phyloP scores from a whole-genome alignment of 2,888 invertebrate species.

The Notodonta ziczac region DNA sequence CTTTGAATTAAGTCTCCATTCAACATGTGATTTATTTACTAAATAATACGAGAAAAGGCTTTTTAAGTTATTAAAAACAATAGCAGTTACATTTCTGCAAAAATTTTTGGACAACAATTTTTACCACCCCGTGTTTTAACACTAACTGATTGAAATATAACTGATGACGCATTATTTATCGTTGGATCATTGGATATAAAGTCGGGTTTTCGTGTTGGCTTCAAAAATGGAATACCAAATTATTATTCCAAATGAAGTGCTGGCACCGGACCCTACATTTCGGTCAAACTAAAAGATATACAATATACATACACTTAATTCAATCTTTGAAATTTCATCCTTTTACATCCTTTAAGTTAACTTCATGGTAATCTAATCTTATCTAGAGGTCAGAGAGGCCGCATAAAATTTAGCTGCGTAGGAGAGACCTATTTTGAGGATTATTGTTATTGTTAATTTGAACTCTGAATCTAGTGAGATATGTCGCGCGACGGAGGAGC shows the following conservation, averaged over 20 bases:
- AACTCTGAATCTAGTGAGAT: neutral
- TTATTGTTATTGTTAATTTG: slow-evolving; percentile 6
- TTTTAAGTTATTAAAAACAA: slow-evolving; percentile 1
- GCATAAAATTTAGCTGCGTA: slow-evolving; percentile 18
- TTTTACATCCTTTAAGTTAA: slow-evolving; percentile 31
- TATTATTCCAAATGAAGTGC: slow-evolving; percentile 20
- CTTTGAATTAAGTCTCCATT: slow-evolving; percentile 70
- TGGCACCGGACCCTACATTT: slow-evolving; percentile 15
- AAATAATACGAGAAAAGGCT: slow-evolving; percentile 32
- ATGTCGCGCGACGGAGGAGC: slow-evolving; percentile 17
- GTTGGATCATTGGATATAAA: neutral
- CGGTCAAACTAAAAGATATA: slow-evolving; percentile 23
- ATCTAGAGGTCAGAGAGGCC: slow-evolving; percentile 20
- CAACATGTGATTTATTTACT: slow-evolving; percentile 64
- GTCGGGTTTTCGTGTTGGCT: slow-evolving; percentile 5
- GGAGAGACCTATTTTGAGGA: neutral
- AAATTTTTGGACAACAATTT: neutral
- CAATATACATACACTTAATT: slow-evolving; percentile 26
- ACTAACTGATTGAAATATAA: too few relatives aligned
- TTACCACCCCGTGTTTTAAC: too few relatives aligned
- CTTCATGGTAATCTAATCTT: slow-evolving; percentile 29
- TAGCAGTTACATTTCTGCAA: neutral
- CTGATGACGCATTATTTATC: too few relatives aligned
- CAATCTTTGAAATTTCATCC: slow-evolving; percentile 31
- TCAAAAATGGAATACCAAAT: slow-evolving; percentile 17